Conservation (phyloP, 2,888 invertebrate genomes). For the Thereva nobilitata region DNA sequence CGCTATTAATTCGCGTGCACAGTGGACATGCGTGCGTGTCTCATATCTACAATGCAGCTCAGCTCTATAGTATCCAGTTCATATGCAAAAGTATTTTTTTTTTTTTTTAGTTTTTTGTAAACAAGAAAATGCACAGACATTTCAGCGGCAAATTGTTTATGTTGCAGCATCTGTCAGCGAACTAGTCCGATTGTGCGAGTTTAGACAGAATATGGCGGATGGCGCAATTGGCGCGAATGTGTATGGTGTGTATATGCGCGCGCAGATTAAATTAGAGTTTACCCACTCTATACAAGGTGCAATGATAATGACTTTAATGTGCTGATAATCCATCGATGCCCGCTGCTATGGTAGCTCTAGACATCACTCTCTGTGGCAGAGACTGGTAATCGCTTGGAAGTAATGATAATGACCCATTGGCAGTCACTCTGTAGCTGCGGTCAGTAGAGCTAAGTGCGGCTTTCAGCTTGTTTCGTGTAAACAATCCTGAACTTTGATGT, state of each 20-base stretch:
- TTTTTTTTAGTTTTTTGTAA: too few species aligned
- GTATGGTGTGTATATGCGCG: conserved; percentile 9
- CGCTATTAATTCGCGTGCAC: conserved; percentile 6
- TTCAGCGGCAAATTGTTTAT: too few species aligned
- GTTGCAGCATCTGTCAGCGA: too few species aligned
- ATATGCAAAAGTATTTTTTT: neutral
- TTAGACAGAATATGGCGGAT: conserved; percentile 7
- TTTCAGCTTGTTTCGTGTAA: conserved; percentile 10
- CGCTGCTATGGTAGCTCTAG: neutral
- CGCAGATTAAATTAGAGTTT: conserved; percentile 31
- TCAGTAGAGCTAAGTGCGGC: conserved; percentile 15
- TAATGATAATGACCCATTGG: conserved; percentile 32
- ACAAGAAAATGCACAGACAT: too few species aligned
- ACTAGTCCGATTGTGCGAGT: too few species aligned
- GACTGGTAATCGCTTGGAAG: conserved; percentile 19
- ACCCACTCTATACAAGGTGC: conserved; percentile 21
- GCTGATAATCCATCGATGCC: conserved; percentile 10
- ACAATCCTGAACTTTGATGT: conserved; percentile 11
- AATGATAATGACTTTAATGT: conserved; percentile 20
- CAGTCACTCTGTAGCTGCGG: conserved; percentile 13
- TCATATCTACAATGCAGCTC: conserved; percentile 17
- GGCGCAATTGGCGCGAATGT: neutral
- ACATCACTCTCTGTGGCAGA: neutral
- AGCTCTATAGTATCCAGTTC: neutral
- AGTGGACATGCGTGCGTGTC: neutral